Percentiles rank a stretch among this genome's conserved stretches.
These are phyloP conservation scores for Muscicapa comitata DNA, from an alignment of 2,797 vertebrate species.

Conservation along the genomic window DNA sequence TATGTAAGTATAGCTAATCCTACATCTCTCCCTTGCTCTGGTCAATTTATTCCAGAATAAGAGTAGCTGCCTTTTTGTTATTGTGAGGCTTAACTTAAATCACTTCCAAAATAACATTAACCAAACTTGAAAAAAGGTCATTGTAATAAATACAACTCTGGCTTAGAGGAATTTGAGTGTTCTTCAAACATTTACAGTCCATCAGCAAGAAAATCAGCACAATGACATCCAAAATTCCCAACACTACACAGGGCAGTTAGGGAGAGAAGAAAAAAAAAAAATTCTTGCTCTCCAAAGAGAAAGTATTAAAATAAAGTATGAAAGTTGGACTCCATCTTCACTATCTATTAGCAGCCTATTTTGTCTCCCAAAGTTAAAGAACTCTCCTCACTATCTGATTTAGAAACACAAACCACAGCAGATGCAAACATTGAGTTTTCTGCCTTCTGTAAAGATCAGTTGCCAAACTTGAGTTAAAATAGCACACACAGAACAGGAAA, in stretches of 20 bases:
- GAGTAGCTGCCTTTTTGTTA: not conserved
- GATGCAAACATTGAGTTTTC: not conserved
- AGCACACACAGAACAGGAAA: not conserved
- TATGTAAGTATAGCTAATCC: not conserved
- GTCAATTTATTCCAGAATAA: not conserved
- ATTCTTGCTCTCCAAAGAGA: not conserved
- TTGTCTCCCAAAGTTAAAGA: not conserved
- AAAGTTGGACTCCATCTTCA: not conserved
- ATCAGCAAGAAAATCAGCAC: not conserved
- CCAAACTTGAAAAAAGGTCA: not conserved
- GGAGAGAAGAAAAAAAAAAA: accelerated
- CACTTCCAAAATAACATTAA: not conserved
- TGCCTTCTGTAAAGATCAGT: not conserved
- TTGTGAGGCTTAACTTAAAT: not conserved
- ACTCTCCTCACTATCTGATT: not conserved
- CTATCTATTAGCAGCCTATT: not conserved
- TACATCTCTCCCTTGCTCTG: not conserved
- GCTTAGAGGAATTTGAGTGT: not conserved
- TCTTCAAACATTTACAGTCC: not conserved
- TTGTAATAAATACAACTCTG: not conserved
- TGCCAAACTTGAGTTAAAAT: not conserved
- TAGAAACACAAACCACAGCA: not conserved
- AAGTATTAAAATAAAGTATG: not conserved
- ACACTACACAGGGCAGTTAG: not conserved
- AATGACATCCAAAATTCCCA: not conserved